Evolutionary conservation across 2,113 vertebrate species (phyloP).

Genomic region (Oncorhynchus clarkii): DNA sequence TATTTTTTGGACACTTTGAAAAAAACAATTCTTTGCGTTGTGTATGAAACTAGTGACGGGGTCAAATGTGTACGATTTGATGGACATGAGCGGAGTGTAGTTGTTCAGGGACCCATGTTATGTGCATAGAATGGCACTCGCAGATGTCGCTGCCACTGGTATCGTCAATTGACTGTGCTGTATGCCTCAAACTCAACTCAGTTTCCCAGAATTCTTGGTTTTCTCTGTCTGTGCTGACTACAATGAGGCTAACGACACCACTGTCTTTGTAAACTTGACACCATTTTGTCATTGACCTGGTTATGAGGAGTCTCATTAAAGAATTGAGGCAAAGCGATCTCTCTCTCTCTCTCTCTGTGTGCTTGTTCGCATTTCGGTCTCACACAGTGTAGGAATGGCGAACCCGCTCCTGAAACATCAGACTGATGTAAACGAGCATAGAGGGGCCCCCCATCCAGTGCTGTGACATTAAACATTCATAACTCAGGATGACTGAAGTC

Average conservation of each 20-base stretch:
- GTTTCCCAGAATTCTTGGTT: slow-evolving; percentile 22
- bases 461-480: too few relatives aligned
- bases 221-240: slow-evolving; percentile 48
- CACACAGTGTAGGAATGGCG: too few relatives aligned
- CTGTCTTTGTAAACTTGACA: slow-evolving; percentile 60
- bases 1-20: slow-evolving; percentile 18
- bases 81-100: slow-evolving; percentile 40
- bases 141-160: slow-evolving; percentile 37
- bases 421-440: too few relatives aligned
- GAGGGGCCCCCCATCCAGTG: too few relatives aligned
- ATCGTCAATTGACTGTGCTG: slow-evolving; percentile 50
- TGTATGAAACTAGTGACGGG: slow-evolving; percentile 26
- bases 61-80: slow-evolving; percentile 47
- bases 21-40: background rate
- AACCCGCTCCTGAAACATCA: too few relatives aligned
- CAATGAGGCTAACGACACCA: slow-evolving; percentile 49
- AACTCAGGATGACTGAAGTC: too few relatives aligned
- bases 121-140: slow-evolving; percentile 56
- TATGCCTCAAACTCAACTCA: slow-evolving; percentile 41
- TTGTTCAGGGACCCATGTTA: slow-evolving; percentile 72
- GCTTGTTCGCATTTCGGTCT: background rate
- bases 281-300: slow-evolving; percentile 61
- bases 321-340: slow-evolving; percentile 49
- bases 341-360: slow-evolving; percentile 6
- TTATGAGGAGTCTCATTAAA: slow-evolving; percentile 66